Evolutionary conservation across 2,888 invertebrate genomes (phyloP), one percentile per base, ranked within the genome.

Genomic region (Drosophila merina): DNA sequence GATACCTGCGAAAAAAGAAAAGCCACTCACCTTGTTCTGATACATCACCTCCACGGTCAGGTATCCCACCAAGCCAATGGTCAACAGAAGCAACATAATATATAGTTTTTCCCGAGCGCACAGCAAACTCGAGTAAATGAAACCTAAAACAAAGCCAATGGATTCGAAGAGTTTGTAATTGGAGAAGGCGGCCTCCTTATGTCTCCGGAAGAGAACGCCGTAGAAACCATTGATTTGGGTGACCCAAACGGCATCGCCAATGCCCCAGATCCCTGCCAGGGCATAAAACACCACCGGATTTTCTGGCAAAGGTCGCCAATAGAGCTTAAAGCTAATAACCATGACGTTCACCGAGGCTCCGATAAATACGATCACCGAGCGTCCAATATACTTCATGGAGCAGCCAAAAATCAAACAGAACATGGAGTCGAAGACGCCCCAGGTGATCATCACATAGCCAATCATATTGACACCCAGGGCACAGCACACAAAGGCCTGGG

Each of bases 181-280:
- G 54, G 96, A 96, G 93, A 97, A 97, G 0, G 97, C 97, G 0
- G 97, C 97, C 90, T 97, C 97, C 88, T 97, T 97, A 93, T 97
- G 96, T 64, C 96, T 95, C 88, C 96, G 93, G 93, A 96, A 97
- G 69, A 97, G 93, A 9, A 96, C 95, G 52, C 97, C 97, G 90
- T 97, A 97, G 14, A 97, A 93, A 96, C 98, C 97, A 90, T 98
- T 98, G 54, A 98, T 95, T 93, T 98, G 98, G 2, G 98, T 98
- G 91, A 98, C 98, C 97, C 98, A 98, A 0, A 98, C 96, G 5
- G 97, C 97, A 89, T 98, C 98, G 1, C 97, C 96, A 63, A 97
- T 95, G 7, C 98, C 98, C 98, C 98, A 98, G 6, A 97, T 92
- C 0, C 96, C 97, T 0, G 97, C 96, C 69, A 97, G 95, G 71